Evolutionary conservation across 2,888 invertebrate species (phyloP).

Genomic region (Meteorus colon): DNA sequence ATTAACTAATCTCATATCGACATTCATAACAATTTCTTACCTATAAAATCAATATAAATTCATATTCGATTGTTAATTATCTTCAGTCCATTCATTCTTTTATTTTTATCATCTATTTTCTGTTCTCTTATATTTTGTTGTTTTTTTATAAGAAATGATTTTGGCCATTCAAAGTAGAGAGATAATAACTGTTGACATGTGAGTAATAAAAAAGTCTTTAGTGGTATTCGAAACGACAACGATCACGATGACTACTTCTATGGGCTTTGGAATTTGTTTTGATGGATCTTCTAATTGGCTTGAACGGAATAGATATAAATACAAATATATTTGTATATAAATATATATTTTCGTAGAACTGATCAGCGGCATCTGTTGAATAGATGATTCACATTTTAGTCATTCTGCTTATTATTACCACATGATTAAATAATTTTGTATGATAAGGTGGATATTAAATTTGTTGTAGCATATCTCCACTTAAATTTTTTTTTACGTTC

Average conservation of each 20-base stretch:
- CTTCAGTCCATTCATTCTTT: no score
- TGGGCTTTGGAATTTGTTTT: conserved; percentile 38
- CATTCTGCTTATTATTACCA: neutral
- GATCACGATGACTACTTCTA: neutral
- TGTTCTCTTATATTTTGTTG: neutral
- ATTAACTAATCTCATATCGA: no score
- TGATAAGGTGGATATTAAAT: no score
- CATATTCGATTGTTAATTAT: no score
- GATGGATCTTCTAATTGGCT: conserved; percentile 37
- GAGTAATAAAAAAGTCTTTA: conserved; percentile 16
- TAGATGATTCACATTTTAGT: conserved; percentile 15
- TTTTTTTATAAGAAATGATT: neutral
- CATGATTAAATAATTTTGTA: no score
- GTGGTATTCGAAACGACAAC: neutral
- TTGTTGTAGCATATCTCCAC: no score
- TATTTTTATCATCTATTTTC: neutral
- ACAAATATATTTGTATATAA: no score
- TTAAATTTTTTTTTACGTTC: no score
- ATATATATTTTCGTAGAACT: neutral
- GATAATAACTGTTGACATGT: neutral
- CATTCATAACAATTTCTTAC: no score
- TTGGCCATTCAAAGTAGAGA: neutral
- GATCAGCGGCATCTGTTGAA: conserved; percentile 14
- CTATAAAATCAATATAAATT: no score
- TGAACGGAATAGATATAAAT: conserved; percentile 11